These are phyloP conservation scores for Drosophila tanythrix DNA, from an alignment of 2,888 invertebrate species.

Conservation along the genomic window DNA sequence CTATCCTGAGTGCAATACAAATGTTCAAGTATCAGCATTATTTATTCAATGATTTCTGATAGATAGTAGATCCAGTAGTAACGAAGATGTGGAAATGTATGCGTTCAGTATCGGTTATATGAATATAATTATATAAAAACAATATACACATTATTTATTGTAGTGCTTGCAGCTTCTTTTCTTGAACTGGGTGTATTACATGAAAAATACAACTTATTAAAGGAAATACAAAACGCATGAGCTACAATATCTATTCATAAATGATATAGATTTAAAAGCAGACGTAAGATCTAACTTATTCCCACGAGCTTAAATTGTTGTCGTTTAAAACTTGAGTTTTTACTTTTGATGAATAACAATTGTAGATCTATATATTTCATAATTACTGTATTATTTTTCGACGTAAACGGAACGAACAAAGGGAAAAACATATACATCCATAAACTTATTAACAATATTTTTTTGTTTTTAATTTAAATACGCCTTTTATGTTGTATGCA, in stretches of 20 bases:
- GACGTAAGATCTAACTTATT: constrained; percentile 1
- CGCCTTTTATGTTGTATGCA: constrained; percentile 23
- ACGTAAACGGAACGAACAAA: constrained; percentile 24
- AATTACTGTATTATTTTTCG: constrained; percentile 14
- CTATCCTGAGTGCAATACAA: not conserved
- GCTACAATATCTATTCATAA: constrained; percentile 13
- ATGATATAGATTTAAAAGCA: constrained; percentile 7
- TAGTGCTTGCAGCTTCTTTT: constrained; percentile 25
- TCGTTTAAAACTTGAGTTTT: constrained; percentile 8
- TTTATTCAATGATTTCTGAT: not conserved
- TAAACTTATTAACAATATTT: constrained; percentile 19
- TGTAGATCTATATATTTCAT: constrained; percentile 7
- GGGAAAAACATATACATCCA: constrained; percentile 10
- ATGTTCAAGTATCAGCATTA: not conserved
- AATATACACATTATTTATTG: constrained; percentile 38
- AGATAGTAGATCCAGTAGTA: not conserved
- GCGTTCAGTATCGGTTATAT: constrained; percentile 28
- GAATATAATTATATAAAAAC: constrained; percentile 45
- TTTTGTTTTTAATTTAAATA: constrained; percentile 8
- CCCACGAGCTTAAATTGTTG: not conserved
- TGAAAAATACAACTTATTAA: constrained; percentile 24
- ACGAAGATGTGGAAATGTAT: constrained; percentile 14
- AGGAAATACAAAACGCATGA: constrained; percentile 12
- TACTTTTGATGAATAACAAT: constrained; percentile 23
- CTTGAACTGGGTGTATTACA: constrained; percentile 13